Percentiles rank a stretch among this genome's conserved stretches.
Evolutionary conservation across 2,888 invertebrate species (phyloP).

Genomic region (Nephrocerus scutellatus): DNA sequence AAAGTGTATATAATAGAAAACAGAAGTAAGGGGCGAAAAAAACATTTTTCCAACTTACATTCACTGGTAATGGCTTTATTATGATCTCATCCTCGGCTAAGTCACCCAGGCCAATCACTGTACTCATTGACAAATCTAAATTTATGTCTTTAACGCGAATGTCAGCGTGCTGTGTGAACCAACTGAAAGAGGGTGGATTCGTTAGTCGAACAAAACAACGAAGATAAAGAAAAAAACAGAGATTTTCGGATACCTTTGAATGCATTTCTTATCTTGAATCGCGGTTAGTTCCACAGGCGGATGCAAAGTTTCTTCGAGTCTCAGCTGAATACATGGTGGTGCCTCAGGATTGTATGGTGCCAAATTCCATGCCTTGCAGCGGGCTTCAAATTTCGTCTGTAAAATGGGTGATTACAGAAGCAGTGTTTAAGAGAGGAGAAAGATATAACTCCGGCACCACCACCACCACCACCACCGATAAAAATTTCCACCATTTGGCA

Average conservation of each 20-base stretch:
- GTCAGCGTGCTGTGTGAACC: conserved; percentile 52
- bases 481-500: too few species aligned
- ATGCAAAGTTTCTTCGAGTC: conserved; percentile 56
- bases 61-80: conserved; percentile 71
- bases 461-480: too few species aligned
- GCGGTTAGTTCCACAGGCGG: conserved; percentile 37
- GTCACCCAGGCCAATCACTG: conserved; percentile 72
- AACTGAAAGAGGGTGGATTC: too few species aligned
- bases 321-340: conserved; percentile 54
- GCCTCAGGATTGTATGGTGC: conserved; percentile 52
- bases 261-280: conserved; percentile 39
- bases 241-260: conserved; percentile 42
- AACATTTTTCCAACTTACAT: conserved; percentile 51
- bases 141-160: conserved; percentile 60
- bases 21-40: background rate
- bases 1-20: conserved; percentile 2
- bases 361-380: conserved; percentile 75
- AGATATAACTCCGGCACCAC: too few species aligned
- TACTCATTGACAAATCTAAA: conserved; percentile 70
- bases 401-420: conserved; percentile 19
- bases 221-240: background rate
- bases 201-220: background rate
- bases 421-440: too few species aligned
- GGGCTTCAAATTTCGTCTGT: conserved; percentile 74
- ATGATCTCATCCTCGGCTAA: conserved; percentile 82